Evolutionary conservation across 2,888 invertebrate genomes (phyloP).

Genomic region (Oligia latruncula): DNA sequence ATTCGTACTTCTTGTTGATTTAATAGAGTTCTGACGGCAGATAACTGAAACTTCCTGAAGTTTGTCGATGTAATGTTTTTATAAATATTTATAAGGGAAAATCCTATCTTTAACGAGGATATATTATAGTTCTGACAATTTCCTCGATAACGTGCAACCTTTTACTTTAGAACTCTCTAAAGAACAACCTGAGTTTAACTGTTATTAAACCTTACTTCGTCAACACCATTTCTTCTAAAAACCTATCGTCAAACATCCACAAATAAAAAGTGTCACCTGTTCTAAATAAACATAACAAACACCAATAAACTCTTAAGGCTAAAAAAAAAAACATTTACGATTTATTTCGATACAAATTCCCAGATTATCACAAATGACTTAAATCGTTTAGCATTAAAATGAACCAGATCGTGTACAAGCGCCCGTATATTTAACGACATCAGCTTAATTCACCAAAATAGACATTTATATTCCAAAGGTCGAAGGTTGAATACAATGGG

Average conservation of each 20-base stretch:
- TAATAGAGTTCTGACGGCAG: slow-evolving; percentile 73
- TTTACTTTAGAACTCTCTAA: background rate
- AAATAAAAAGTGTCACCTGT: background rate
- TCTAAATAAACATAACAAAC: background rate
- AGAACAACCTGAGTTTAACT: background rate
- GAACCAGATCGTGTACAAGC: slow-evolving; percentile 14
- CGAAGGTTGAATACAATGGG: slow-evolving; percentile 56
- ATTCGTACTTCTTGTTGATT: slow-evolving; percentile 79
- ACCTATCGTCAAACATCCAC: background rate
- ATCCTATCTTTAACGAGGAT: background rate
- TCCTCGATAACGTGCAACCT: too few species aligned
- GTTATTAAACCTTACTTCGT: background rate
- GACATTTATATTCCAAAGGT: slow-evolving; percentile 52
- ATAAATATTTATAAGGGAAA: slow-evolving; percentile 35
- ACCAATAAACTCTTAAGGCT: background rate
- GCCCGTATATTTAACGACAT: slow-evolving; percentile 47
- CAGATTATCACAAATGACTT: slow-evolving; percentile 15
- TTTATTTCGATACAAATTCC: slow-evolving; percentile 6
- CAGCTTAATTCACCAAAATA: slow-evolving; percentile 47
- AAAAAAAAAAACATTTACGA: background rate
- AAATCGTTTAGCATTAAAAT: slow-evolving; percentile 37
- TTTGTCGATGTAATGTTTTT: slow-evolving; percentile 35
- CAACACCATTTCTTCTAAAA: background rate
- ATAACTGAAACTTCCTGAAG: slow-evolving; percentile 42
- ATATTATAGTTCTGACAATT: background rate